Percentiles rank a stretch among this genome's conserved stretches.
Conservation (phyloP, 2,888 invertebrate genomes). For the Eupsilia transversa region DNA sequence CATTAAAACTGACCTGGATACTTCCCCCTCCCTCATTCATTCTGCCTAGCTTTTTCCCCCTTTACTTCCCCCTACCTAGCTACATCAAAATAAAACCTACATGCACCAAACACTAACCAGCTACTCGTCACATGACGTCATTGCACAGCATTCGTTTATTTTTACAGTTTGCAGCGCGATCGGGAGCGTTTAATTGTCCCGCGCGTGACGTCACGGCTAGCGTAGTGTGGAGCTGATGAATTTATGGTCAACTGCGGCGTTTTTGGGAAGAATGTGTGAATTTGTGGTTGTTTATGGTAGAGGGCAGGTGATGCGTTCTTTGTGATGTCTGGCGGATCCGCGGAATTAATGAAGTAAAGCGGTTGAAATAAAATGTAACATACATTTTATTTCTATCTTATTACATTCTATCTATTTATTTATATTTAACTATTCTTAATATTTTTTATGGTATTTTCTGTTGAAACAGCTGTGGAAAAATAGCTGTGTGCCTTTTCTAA, state of each 20-base stretch:
- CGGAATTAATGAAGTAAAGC: not conserved
- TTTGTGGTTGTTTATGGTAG: conserved; percentile 37
- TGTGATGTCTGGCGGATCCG: not conserved
- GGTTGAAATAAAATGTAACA: not conserved
- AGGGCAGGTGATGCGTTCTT: conserved; percentile 5
- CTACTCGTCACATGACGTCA: conserved; percentile 50
- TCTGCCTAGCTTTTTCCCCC: no score
- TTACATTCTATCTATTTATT: no score
- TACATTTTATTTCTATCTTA: no score
- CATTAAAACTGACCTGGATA: no score
- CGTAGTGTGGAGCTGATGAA: conserved; percentile 52
- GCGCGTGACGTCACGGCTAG: conserved; percentile 38
- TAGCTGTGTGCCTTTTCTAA: no score
- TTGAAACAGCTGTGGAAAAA: no score
- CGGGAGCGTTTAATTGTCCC: conserved; percentile 58
- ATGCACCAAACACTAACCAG: conserved; percentile 30
- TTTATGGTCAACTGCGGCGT: conserved; percentile 45
- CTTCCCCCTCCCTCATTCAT: no score
- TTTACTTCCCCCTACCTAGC: no score
- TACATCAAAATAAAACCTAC: conserved; percentile 12
- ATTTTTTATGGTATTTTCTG: no score
- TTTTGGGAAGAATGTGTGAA: conserved; percentile 33
- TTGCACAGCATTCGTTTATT: conserved; percentile 44
- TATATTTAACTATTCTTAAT: no score
- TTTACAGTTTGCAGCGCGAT: conserved; percentile 36